Evolutionary conservation across 2,888 invertebrate species (phyloP).

Genomic region (Catocala sponsa): DNA sequence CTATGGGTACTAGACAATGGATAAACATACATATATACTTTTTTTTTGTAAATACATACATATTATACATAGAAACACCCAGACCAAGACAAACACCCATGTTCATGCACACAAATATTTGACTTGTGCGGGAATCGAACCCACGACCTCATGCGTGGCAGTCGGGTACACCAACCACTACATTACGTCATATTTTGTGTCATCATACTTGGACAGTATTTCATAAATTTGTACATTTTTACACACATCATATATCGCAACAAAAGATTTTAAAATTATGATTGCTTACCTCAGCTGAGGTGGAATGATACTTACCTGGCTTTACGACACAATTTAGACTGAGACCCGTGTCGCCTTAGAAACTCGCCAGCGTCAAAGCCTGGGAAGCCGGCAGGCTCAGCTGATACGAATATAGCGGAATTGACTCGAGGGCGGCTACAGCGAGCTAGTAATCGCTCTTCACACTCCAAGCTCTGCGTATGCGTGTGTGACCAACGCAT

Average conservation of each 20-base stretch:
- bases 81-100: too few relatives aligned
- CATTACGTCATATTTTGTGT: neutral
- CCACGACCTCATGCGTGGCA: too few relatives aligned
- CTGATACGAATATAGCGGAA: slow-evolving; percentile 95
- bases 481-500: slow-evolving; percentile 92
- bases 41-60: too few relatives aligned
- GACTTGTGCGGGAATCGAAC: too few relatives aligned
- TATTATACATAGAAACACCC: too few relatives aligned
- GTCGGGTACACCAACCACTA: too few relatives aligned
- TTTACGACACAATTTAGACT: slow-evolving; percentile 93
- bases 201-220: neutral
- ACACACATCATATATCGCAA: too few relatives aligned
- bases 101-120: too few relatives aligned
- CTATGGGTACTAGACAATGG: too few relatives aligned
- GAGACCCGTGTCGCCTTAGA: slow-evolving; percentile 93
- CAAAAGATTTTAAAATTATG: neutral
- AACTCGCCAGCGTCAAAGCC: slow-evolving; percentile 94
- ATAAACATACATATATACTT: too few relatives aligned
- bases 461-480: slow-evolving; percentile 89
- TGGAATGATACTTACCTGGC: slow-evolving; percentile 85
- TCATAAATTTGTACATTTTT: neutral
- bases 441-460: slow-evolving; percentile 87
- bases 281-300: neutral
- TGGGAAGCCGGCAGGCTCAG: slow-evolving; percentile 92
- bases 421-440: slow-evolving; percentile 93